Base-by-base conservation (phyloP, 2,797 vertebrate genomes). In the Tangara arthus region DNA sequence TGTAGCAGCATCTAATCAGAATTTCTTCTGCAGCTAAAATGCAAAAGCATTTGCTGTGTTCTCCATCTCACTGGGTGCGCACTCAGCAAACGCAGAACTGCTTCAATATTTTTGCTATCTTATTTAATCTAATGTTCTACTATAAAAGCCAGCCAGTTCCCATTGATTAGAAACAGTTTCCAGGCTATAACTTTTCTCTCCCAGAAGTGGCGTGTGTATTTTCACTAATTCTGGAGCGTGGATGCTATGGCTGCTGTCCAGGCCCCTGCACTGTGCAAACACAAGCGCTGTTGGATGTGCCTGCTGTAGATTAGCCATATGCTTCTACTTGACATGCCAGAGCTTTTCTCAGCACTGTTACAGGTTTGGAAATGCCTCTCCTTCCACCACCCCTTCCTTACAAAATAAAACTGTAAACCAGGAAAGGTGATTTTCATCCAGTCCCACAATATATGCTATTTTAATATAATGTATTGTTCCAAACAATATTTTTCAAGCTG, bases 91-190 rank as follows among this genome's bases (percentile, higher is more conserved):
- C 46, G 63, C 61, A 81, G 59, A 91, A 73, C 77, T 91, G 79
- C 79, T 59, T 82, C 84, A 87, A 28, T 96, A 87, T 88, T 95
- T 97, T 72, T 11, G 6, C 26, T 73, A 84, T 91, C 89, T 94
- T 96, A 60, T 95, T 97, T 97, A 81, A 94, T 94, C 85, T 91
- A 86, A 46, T 91, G 77, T 94, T 94, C 61, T 78, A 3, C 39
- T 69, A 3, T 44, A 91, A 88, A 80, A 84, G 49, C 41, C 50
- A 97, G 79, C 68, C 86, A 83, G 71, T 96, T 95, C 78, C 70
- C 20, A 52, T 70, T 81, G 70, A 79, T 96, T 96, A 95, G 94
- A 97, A 95, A 65, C 70, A 89, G 53, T 93, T 97, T 95, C 95
- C 94, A 95, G 65, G 49, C 42, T 90, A 18, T 94, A 89, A 80